Base-by-base conservation (phyloP, 2,113 vertebrate species). In the Myotis davidii region DNA sequence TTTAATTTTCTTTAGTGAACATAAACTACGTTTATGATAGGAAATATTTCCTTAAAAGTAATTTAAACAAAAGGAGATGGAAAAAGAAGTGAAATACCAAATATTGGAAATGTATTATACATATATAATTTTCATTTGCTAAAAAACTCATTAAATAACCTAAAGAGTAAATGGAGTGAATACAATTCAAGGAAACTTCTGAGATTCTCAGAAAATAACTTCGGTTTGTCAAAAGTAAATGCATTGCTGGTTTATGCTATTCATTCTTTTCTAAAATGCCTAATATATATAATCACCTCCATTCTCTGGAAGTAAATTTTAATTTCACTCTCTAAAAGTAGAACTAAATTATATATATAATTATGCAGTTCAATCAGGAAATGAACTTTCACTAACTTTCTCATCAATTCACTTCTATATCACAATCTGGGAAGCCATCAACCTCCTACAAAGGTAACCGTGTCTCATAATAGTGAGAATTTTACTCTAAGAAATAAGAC, bases 231-330 rank as follows among this genome's bases (percentile, higher is more conserved):
- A 86, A 85, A 95, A 81, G 5, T 27, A 92, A 74, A 86, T 65
- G 13, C 17, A 50, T 14, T 78, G 10, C n/a, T 78, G 54, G 86
- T 87, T 83, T 84, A 87, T 91, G 7, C 17, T 67, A n/a, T 45
- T 83, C 25, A 39, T 9, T 92, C 23, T 70, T 89, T 89, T 78
- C 11, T 59, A 56, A 56, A 54, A 67, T 83, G 27, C 2, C 8
- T 48, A 42, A 84, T 9, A 73, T 39, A 59, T 48, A 59, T 48
- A 78, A 59, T 83, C 17, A 72, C 69, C 67, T 94, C 79, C 29
- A 70, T 86, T 93, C n/a, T 27, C 9, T 59, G 74, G 42, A 85
- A 86, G 42, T 92, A 89, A 48, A 65, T 94, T 90, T 92, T 87
- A 77, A 87, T 69, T 87, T 39, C 18, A 61, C 27, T 86, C 52